Percentiles rank a stretch among this genome's conserved stretches.
These are phyloP conservation scores for Tolmerus cingulatus DNA, from an alignment of 2,888 invertebrate species.

Conservation along the genomic window DNA sequence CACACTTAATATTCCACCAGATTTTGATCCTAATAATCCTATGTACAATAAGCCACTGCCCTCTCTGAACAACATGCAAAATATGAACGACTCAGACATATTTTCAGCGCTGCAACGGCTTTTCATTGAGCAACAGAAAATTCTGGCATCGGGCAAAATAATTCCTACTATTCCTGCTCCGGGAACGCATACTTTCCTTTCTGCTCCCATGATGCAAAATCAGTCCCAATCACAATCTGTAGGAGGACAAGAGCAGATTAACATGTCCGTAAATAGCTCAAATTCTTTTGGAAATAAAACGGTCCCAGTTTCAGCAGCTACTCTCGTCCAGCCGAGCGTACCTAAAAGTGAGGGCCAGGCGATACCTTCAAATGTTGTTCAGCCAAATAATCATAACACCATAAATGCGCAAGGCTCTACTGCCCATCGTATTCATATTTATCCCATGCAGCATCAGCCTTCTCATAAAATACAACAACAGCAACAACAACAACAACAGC, in stretches of 20 bases:
- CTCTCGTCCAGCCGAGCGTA: conserved; percentile 45
- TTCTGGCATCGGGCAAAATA: conserved; percentile 75
- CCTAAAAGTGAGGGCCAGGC: conserved; percentile 50
- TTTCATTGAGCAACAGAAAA: conserved; percentile 75
- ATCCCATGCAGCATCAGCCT: conserved; percentile 59
- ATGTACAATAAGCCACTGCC: conserved; percentile 61
- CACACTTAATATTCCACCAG: conserved; percentile 58
- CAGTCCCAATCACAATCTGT: conserved; percentile 28
- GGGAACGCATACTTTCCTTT: conserved; percentile 52
- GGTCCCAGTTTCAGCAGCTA: conserved; percentile 27
- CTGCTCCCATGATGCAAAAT: conserved; percentile 51
- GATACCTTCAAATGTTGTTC: conserved; percentile 61
- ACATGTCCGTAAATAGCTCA: neutral
- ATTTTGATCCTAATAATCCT: conserved; percentile 60
- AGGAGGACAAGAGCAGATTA: neutral
- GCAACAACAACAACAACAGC: conserved; percentile 51
- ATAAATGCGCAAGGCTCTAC: conserved; percentile 30
- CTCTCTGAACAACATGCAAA: conserved; percentile 59
- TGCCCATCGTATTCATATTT: conserved; percentile 58
- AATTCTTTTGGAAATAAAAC: conserved; percentile 51
- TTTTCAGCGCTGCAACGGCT: conserved; percentile 68
- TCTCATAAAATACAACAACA: conserved; percentile 3
- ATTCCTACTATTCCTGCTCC: conserved; percentile 67
- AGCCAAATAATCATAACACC: conserved; percentile 61
- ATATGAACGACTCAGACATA: conserved; percentile 66